phyloP scores from a whole-genome alignment of 1,140 invertebrate species.

The Vollenhovia emeryi region DNA sequence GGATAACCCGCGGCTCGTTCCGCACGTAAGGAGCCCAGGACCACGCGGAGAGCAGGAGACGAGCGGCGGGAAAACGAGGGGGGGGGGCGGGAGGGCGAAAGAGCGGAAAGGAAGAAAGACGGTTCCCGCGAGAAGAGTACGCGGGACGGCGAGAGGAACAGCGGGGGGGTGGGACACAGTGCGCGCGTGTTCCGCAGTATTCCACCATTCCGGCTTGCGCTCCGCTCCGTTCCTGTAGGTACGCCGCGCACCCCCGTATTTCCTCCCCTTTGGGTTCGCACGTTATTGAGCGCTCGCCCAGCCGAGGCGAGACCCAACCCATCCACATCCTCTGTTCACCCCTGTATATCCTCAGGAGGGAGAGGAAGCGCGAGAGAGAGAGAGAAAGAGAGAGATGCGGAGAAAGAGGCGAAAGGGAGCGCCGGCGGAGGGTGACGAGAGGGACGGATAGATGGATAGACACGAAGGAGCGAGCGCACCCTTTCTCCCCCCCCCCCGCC shows the following conservation, averaged over 20 bases:
- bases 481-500: too few species aligned
- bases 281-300: constrained; percentile 86
- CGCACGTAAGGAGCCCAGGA: constrained; percentile 71
- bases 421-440: constrained; percentile 36
- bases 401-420: constrained; percentile 43
- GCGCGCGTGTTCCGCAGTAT: constrained; percentile 74
- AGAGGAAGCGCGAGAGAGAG: constrained; percentile 55
- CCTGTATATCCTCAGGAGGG: constrained; percentile 74
- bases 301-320: constrained; percentile 84
- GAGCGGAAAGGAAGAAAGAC: constrained; percentile 44
- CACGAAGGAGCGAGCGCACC: constrained; percentile 42
- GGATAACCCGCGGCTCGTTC: constrained; percentile 75
- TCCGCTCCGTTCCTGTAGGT: constrained; percentile 79
- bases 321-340: constrained; percentile 82
- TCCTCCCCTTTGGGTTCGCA: constrained; percentile 85
- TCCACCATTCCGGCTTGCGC: constrained; percentile 77
- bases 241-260: constrained; percentile 79
- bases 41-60: constrained; percentile 8
- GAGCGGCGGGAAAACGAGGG: constrained; percentile 11
- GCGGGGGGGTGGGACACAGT: constrained; percentile 21
- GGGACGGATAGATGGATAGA: constrained; percentile 55
- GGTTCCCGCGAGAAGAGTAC: constrained; percentile 15
- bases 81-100: background rate
- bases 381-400: constrained; percentile 42
- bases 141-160: constrained; percentile 13